These are phyloP conservation scores for Mastacembelus armatus DNA, from an alignment of 2,797 vertebrate species.

Conservation along the genomic window DNA sequence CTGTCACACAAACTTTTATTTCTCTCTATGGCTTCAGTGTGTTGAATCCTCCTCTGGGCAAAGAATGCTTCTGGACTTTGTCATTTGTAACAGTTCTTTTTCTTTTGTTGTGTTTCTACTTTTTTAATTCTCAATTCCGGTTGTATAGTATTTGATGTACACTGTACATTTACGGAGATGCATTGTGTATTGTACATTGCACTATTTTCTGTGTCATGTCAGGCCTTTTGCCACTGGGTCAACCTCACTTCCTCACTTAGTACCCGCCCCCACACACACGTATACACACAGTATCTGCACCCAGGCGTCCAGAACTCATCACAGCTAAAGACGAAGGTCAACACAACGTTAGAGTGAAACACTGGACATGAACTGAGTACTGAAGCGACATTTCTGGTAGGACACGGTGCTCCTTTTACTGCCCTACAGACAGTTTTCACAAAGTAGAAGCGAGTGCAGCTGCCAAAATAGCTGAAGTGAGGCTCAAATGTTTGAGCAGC, in stretches of 20 bases:
- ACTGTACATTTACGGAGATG: constrained; percentile 88
- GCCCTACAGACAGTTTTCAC: constrained; percentile 56
- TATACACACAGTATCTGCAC: constrained; percentile 32
- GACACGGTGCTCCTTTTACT: constrained; percentile 70
- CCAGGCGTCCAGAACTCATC: constrained; percentile 41
- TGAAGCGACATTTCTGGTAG: constrained; percentile 39
- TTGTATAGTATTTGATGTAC: constrained; percentile 99
- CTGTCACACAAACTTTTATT: constrained; percentile 83
- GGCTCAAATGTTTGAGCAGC: constrained; percentile 18
- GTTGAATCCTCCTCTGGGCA: constrained; percentile 88
- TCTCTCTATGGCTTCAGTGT: constrained; percentile 86
- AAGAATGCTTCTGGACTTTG: constrained; percentile 90
- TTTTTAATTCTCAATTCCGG: constrained; percentile 90
- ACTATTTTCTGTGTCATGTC: constrained; percentile 91
- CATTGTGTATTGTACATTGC: constrained; percentile 96
- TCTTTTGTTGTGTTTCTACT: constrained; percentile 79
- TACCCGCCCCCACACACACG: constrained; percentile 7
- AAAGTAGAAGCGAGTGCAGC: constrained; percentile 11
- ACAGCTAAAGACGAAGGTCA: constrained; percentile 27
- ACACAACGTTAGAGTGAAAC: constrained; percentile 37
- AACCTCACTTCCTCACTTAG: constrained; percentile 86
- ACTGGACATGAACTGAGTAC: constrained; percentile 29
- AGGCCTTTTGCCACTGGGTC: constrained; percentile 85
- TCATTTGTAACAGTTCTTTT: constrained; percentile 70
- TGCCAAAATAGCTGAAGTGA: constrained; percentile 34